phyloP scores from a whole-genome alignment of 2,888 invertebrate species.

The Clistopyga incitator region DNA sequence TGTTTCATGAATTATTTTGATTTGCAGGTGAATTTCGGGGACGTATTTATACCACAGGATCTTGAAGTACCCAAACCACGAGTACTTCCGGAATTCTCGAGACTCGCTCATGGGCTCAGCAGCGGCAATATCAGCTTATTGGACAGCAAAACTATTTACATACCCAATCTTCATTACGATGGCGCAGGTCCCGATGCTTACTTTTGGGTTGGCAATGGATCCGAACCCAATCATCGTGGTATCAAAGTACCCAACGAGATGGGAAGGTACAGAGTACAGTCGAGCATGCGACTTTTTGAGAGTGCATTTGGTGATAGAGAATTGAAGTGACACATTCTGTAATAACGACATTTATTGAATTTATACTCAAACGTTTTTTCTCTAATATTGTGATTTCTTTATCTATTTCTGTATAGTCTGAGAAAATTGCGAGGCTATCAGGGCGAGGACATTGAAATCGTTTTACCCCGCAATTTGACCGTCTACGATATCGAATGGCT shows the following conservation, averaged over 20 bases:
- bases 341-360: too few relatives aligned
- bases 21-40: slow-evolving; percentile 94
- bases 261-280: slow-evolving; percentile 86
- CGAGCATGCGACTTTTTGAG: background rate
- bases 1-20: slow-evolving; percentile 68
- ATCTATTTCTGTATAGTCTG: slow-evolving; percentile 84
- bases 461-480: slow-evolving; percentile 92
- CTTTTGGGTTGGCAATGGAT: slow-evolving; percentile 97
- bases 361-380: background rate
- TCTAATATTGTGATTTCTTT: background rate
- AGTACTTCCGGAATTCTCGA: slow-evolving; percentile 93
- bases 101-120: slow-evolving; percentile 94
- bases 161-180: slow-evolving; percentile 96
- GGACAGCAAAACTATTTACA: slow-evolving; percentile 96
- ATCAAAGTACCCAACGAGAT: slow-evolving; percentile 96
- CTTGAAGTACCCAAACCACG: slow-evolving; percentile 92
- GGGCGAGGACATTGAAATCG: slow-evolving; percentile 96
- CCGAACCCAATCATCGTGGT: slow-evolving; percentile 92
- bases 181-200: slow-evolving; percentile 96
- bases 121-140: slow-evolving; percentile 96
- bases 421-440: slow-evolving; percentile 93
- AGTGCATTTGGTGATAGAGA: too few relatives aligned
- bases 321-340: too few relatives aligned
- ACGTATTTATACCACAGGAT: slow-evolving; percentile 91
- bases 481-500: slow-evolving; percentile 97